Percentiles rank a stretch among this genome's conserved stretches.
Conservation (phyloP, 2,888 invertebrate species). For the Clanis bilineata region DNA sequence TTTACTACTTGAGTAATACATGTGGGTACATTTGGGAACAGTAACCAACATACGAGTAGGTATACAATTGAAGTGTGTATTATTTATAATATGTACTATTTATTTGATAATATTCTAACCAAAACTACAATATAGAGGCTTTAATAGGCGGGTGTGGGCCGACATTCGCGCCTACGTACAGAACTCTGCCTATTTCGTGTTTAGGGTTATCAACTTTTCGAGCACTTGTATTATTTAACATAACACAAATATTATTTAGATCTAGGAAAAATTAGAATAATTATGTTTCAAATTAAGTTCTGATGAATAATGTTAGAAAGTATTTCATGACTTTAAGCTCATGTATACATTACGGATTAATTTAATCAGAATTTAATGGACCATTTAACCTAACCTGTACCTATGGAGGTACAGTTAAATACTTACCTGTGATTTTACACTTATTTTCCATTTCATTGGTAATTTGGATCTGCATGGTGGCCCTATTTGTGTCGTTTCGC, state of each 20-base stretch:
- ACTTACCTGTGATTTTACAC: constrained; percentile 35
- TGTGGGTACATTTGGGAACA: background rate
- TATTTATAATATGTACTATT: constrained; percentile 7
- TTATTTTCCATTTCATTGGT: constrained; percentile 46
- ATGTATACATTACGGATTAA: no score
- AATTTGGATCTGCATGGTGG: constrained; percentile 34
- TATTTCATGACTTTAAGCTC: no score
- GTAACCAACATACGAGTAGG: constrained; percentile 23
- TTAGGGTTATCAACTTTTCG: background rate
- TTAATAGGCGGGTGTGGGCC: constrained; percentile 49
- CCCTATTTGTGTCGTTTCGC: constrained; percentile 48
- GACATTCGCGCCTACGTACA: constrained; percentile 57
- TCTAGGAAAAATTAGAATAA: no score
- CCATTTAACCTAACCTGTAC: no score
- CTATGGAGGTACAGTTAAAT: no score
- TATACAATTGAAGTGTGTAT: constrained; percentile 22
- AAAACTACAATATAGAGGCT: constrained; percentile 42
- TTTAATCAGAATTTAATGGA: no score
- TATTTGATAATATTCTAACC: constrained; percentile 26
- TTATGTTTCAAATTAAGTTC: no score
- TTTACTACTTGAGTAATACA: no score
- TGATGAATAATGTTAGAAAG: no score
- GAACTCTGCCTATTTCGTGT: constrained; percentile 1
- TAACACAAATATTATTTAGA: no score
- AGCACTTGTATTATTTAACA: background rate